Percentiles rank a stretch among this genome's conserved stretches.
These are phyloP conservation scores for Tragelaphus strepsiceros DNA, from an alignment of 2,113 vertebrate species.

Conservation along the genomic window DNA sequence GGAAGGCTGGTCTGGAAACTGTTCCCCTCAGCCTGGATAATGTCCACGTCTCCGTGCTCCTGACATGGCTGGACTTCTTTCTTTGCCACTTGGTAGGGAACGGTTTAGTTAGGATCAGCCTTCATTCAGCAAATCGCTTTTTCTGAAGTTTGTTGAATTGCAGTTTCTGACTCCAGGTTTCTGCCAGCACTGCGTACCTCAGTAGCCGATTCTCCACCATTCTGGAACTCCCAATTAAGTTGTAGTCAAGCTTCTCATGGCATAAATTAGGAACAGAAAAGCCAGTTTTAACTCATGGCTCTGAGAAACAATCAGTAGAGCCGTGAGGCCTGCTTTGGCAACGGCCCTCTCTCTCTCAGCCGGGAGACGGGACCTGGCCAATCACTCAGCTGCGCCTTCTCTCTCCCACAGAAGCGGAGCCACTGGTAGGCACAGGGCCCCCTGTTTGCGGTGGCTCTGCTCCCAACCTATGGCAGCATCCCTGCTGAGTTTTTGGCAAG, in stretches of 20 bases:
- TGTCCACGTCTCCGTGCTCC: constrained; percentile 1
- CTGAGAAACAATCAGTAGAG: constrained; percentile 68
- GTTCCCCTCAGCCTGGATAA: not conserved
- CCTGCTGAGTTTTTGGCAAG: constrained; percentile 50
- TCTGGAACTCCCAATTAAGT: constrained; percentile 74
- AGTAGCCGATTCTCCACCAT: constrained; percentile 68
- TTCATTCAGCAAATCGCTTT: constrained; percentile 46
- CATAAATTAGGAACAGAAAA: constrained; percentile 79
- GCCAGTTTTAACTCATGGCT: constrained; percentile 69
- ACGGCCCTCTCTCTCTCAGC: constrained; percentile 53
- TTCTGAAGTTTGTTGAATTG: constrained; percentile 64
- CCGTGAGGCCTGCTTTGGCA: constrained; percentile 69
- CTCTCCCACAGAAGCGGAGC: constrained; percentile 54
- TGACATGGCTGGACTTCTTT: constrained; percentile 36
- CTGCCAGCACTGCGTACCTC: constrained; percentile 70
- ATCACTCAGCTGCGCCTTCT: constrained; percentile 57
- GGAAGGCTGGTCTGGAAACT: constrained; percentile 35
- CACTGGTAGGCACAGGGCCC: constrained; percentile 72
- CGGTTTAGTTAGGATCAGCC: not conserved
- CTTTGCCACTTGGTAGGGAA: constrained; percentile 60
- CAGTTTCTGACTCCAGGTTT: constrained; percentile 60
- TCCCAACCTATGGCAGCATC: constrained; percentile 65
- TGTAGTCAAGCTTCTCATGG: constrained; percentile 68
- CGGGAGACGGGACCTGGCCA: constrained; percentile 52
- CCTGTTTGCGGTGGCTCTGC: constrained; percentile 73